Conservation (phyloP, 2,888 invertebrate genomes). For the Euspilapteryx auroguttella region DNA sequence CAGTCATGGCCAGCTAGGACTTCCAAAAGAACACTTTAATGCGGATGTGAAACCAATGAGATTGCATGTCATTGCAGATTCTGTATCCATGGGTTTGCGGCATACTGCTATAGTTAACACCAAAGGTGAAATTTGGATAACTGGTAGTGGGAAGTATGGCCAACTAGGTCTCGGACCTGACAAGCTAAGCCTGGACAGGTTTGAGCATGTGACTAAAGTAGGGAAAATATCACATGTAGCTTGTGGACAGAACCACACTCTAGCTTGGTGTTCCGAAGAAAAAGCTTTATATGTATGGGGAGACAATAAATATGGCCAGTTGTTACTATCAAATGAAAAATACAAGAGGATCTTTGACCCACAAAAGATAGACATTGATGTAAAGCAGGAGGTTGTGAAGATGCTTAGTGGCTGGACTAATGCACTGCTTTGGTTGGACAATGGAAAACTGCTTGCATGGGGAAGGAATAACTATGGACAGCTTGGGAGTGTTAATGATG, state of each 20-base stretch:
- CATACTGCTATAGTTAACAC: conserved; percentile 68
- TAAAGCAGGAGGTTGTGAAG: conserved; percentile 55
- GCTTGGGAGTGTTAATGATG: conserved; percentile 52
- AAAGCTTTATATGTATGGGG: conserved; percentile 77
- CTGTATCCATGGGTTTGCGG: conserved; percentile 69
- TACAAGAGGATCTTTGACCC: conserved; percentile 52
- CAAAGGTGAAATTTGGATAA: conserved; percentile 63
- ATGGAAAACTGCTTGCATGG: conserved; percentile 71
- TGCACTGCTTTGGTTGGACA: conserved; percentile 64
- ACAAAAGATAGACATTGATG: conserved; percentile 56
- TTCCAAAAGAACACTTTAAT: conserved; percentile 49
- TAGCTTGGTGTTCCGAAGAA: conserved; percentile 54
- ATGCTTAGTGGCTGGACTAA: conserved; percentile 81
- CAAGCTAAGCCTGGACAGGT: conserved; percentile 29
- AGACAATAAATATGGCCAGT: conserved; percentile 81
- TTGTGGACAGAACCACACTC: conserved; percentile 82
- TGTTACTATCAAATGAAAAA: conserved; percentile 60
- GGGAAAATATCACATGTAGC: conserved; percentile 64
- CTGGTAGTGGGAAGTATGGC: conserved; percentile 69
- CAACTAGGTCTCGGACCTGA: conserved; percentile 64
- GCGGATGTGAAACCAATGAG: conserved; percentile 30
- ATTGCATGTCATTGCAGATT: conserved; percentile 50
- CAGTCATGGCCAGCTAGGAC: conserved; percentile 74
- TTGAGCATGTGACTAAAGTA: conserved; percentile 56
- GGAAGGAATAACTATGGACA: conserved; percentile 83